Percentiles rank a stretch among this genome's conserved stretches.
Conservation (phyloP, 2,113 vertebrate genomes). For the Pterocles burchelli region DNA sequence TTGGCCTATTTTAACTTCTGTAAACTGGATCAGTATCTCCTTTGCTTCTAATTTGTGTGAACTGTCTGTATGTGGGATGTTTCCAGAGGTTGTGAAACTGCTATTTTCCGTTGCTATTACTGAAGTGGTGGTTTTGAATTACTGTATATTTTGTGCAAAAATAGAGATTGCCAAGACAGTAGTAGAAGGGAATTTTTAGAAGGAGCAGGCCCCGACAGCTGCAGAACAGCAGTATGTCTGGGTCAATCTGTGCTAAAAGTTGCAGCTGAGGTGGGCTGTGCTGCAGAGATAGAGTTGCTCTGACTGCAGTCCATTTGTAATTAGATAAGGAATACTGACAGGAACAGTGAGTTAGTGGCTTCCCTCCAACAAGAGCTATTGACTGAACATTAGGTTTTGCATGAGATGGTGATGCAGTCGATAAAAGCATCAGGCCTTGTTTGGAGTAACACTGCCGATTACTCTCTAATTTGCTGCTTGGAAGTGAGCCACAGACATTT, state of each 20-base stretch:
- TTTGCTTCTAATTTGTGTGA: background rate
- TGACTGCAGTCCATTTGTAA: slow-evolving; percentile 68
- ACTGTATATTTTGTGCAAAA: background rate
- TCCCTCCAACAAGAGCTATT: slow-evolving; percentile 74
- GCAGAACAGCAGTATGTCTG: background rate
- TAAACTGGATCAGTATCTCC: background rate
- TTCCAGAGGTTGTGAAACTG: background rate
- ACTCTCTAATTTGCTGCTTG: slow-evolving; percentile 75
- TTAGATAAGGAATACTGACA: slow-evolving; percentile 77
- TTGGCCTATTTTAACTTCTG: background rate
- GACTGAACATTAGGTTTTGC: slow-evolving; percentile 74
- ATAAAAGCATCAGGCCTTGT: slow-evolving; percentile 79
- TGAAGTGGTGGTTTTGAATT: background rate
- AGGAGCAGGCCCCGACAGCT: background rate
- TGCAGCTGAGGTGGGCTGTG: background rate
- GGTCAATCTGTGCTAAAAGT: slow-evolving; percentile 13
- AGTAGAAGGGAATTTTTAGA: background rate
- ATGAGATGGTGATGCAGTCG: slow-evolving; percentile 73
- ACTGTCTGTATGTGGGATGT: background rate
- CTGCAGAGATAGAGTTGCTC: slow-evolving; percentile 55
- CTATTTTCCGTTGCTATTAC: background rate
- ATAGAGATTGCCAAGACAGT: background rate
- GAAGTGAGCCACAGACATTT: slow-evolving; percentile 74
- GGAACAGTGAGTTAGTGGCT: slow-evolving; percentile 71
- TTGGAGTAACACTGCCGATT: slow-evolving; percentile 67